Conservation (phyloP, 2,888 invertebrate species). For the Rosalia funebris region DNA sequence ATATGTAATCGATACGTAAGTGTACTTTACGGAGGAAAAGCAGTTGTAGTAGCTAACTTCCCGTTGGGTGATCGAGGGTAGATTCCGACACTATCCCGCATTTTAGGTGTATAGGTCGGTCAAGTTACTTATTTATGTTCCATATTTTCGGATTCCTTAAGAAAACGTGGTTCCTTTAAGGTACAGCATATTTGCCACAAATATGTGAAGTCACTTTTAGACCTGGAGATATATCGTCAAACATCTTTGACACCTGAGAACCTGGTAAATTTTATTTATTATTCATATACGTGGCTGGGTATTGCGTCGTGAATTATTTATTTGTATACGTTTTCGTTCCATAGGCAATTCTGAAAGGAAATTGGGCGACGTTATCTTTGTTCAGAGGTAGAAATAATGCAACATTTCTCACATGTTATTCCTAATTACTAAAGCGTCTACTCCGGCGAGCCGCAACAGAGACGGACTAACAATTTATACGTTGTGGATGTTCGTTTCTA, state of each 20-base stretch:
- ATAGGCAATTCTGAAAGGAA: no score
- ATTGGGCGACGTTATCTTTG: no score
- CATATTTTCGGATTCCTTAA: slow-evolving; percentile 28
- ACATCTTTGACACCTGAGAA: background rate
- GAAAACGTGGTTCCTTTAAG: background rate
- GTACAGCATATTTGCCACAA: background rate
- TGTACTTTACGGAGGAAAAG: slow-evolving; percentile 49
- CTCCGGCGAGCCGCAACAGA: no score
- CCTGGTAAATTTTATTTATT: background rate
- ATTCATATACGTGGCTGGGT: background rate
- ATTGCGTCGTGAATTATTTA: background rate
- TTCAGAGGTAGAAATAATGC: no score
- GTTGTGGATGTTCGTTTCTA: no score
- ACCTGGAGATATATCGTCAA: background rate
- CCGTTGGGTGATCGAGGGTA: slow-evolving; percentile 42
- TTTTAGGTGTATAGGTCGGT: slow-evolving; percentile 40
- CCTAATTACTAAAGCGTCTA: no score
- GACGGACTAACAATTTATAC: no score
- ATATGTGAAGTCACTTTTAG: background rate
- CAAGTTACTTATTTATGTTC: slow-evolving; percentile 39
- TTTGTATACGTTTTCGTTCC: no score
- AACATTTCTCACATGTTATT: no score
- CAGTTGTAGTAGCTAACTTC: slow-evolving; percentile 46
- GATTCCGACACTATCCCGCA: slow-evolving; percentile 38
- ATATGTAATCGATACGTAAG: slow-evolving; percentile 52